These are phyloP conservation scores for Clangula hyemalis DNA, from an alignment of 2,797 vertebrate species.

Conservation along the genomic window DNA sequence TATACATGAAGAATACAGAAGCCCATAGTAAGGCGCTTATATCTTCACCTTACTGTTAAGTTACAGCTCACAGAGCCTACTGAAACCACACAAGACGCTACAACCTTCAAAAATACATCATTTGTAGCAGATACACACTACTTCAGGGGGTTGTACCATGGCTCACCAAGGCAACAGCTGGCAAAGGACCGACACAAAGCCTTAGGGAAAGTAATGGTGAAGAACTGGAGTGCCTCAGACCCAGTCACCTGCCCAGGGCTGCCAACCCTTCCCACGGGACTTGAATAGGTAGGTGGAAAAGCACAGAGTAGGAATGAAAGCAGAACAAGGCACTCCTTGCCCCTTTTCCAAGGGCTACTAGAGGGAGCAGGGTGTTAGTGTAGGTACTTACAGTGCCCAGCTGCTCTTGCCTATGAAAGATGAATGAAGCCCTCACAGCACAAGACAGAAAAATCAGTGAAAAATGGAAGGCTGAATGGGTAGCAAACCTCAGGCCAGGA, in stretches of 20 bases:
- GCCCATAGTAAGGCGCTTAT: too few species aligned
- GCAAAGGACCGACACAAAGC: too few species aligned
- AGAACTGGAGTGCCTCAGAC: neutral
- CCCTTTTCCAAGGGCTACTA: neutral
- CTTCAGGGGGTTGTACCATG: too few species aligned
- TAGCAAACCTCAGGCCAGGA: neutral
- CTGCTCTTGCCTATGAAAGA: neutral
- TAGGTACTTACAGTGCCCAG: fast-evolving
- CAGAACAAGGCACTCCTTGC: neutral
- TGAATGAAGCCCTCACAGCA: fast-evolving
- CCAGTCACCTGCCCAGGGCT: neutral
- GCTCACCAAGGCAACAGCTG: neutral
- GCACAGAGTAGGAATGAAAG: neutral
- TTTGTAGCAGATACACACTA: neutral
- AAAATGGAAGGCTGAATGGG: neutral
- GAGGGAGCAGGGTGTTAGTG: neutral
- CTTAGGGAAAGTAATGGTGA: neutral
- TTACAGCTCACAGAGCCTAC: neutral
- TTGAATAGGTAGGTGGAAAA: neutral
- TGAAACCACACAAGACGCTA: neutral
- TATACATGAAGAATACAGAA: too few species aligned
- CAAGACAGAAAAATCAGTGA: neutral
- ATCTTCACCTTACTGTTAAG: neutral
- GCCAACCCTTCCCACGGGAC: neutral
- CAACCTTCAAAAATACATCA: neutral